Evolutionary conservation across 2,797 vertebrate species (phyloP), one percentile per base, ranked within the genome.

Genomic region (Synaphobranchus kaupii): DNA sequence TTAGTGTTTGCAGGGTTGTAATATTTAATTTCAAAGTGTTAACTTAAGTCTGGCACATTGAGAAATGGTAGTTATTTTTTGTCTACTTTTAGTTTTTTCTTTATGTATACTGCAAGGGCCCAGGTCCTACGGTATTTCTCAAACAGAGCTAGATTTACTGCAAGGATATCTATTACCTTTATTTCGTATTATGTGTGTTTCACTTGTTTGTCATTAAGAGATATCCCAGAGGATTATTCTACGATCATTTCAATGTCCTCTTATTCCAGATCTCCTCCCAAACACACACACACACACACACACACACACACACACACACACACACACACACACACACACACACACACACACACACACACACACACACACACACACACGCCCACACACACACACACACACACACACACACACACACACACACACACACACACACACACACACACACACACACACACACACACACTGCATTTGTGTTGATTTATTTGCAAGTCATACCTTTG

Each of bases 371-470:
- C 68, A 73, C 10, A 34, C 22, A 66, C 25, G 25, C 63, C 25
- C 20, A 66, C 22, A 25, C 20, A 66, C 9, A 66, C 22, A 10
- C 20, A 66, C 6, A 28, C 22, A 12, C 50, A n/a, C n/a, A n/a
- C n/a, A n/a, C n/a, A n/a, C n/a, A n/a, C 4, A 10, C 13, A 58
- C 1, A 22, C 22, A 25, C 63, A 66, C 63, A 66, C 63, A 39
- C 22, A 52, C 12, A 91, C 91, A 80, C 89, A 25, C 50, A 82
- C 68, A 86, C 92, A 91, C 90, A 86, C 80, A 71, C 86, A 91
- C 10, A 89, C 89, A 86, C 85, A 90, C 52, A 60, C 89, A 92
- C 91, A 88, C 90, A 94, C 94, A 93, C 92, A 92, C 91, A 90
- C n/a, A n/a, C n/a, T 89, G 63, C 71, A 50, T 50, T 34, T 87